Percentiles rank a stretch among this genome's conserved stretches.
phyloP scores from a whole-genome alignment of 2,797 vertebrate species.

The Chaetodon trifasciatus region DNA sequence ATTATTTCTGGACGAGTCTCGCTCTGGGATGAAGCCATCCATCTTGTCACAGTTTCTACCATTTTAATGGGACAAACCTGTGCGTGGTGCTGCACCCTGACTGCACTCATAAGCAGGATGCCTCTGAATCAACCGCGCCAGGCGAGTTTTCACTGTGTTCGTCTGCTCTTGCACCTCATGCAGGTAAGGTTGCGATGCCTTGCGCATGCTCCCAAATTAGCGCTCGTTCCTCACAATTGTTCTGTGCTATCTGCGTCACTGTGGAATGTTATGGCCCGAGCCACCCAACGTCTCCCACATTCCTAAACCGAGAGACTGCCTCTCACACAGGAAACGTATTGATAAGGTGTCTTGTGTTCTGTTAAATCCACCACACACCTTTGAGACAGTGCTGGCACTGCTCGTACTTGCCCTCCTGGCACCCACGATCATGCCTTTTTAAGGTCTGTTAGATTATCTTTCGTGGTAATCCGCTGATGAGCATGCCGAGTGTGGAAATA shows the following conservation, averaged over 20 bases:
- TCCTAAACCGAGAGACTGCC: conserved; percentile 17
- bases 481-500: conserved; percentile 58
- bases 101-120: not conserved
- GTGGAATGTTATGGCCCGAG: not conserved
- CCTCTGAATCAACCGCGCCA: not conserved
- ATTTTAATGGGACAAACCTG: not conserved
- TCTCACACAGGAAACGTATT: conserved; percentile 23
- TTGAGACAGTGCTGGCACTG: conserved; percentile 40
- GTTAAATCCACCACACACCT: conserved; percentile 49
- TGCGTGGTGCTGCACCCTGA: not conserved
- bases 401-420: conserved; percentile 26
- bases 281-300: conserved; percentile 24
- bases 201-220: conserved; percentile 1
- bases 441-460: conserved; percentile 53
- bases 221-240: not conserved
- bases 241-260: conserved; percentile 9
- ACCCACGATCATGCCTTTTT: conserved; percentile 23
- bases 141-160: not conserved
- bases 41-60: not conserved
- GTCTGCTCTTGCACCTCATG: conserved; percentile 2
- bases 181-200: not conserved
- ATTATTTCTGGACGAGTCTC: not conserved
- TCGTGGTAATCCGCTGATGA: conserved; percentile 57
- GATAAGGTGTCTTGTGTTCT: conserved; percentile 39
- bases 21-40: not conserved